These are phyloP conservation scores for Spilosoma lubricipeda DNA, from an alignment of 2,888 invertebrate species.

Conservation along the genomic window DNA sequence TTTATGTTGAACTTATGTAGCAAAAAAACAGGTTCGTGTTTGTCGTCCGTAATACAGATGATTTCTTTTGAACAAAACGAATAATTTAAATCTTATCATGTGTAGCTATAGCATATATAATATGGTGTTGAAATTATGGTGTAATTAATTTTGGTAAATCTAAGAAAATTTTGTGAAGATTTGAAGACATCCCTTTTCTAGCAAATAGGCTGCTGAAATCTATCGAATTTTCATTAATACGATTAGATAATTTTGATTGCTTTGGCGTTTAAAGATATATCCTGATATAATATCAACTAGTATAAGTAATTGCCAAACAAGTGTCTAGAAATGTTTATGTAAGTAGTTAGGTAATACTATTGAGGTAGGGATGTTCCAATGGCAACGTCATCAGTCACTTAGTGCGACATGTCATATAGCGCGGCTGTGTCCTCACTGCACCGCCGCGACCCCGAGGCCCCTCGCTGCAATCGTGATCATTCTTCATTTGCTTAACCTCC, in stretches of 20 bases:
- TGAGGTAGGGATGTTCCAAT: slow-evolving; percentile 7
- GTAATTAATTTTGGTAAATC: too few relatives aligned
- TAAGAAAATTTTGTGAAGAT: background rate
- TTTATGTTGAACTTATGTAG: too few relatives aligned
- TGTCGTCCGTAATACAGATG: too few relatives aligned
- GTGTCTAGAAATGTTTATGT: background rate
- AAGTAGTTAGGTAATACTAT: slow-evolving; percentile 16
- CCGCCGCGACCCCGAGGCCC: slow-evolving; percentile 37
- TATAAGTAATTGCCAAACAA: background rate
- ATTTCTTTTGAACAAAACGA: too few relatives aligned
- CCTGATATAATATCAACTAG: background rate
- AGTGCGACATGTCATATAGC: slow-evolving; percentile 73
- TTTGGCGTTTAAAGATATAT: too few relatives aligned
- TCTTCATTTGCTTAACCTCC: slow-evolving; percentile 79
- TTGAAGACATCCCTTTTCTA: background rate
- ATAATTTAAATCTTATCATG: too few relatives aligned
- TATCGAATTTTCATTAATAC: background rate
- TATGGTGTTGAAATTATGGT: too few relatives aligned
- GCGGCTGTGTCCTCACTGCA: slow-evolving; percentile 53
- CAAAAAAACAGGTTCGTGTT: too few relatives aligned
- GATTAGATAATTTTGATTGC: too few relatives aligned
- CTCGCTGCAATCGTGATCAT: slow-evolving; percentile 77
- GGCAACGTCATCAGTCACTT: slow-evolving; percentile 79
- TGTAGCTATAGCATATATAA: too few relatives aligned
- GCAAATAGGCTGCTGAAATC: background rate